Evolutionary conservation across 1,140 invertebrate genomes (phyloP).

Genomic region (Drosophila rufa): DNA sequence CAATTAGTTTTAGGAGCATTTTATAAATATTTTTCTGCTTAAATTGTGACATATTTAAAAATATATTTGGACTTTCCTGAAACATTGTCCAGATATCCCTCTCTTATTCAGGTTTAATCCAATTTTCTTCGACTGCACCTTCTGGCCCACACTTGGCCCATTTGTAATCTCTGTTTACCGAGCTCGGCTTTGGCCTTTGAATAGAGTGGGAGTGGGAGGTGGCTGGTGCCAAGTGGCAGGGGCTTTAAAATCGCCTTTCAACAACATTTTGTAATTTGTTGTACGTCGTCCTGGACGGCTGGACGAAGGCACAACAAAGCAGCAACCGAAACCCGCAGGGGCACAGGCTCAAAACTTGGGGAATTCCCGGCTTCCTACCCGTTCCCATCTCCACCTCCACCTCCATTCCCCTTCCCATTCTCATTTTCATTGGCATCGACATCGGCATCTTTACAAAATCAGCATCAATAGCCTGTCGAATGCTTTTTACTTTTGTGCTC

Average conservation of each 20-base stretch:
- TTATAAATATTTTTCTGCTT: no score
- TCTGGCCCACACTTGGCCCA: slow-evolving; percentile 61
- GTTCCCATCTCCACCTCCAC: not conserved
- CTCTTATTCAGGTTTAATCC: no score
- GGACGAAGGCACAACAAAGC: slow-evolving; percentile 59
- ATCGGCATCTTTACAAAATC: slow-evolving; percentile 77
- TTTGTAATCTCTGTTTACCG: slow-evolving; percentile 79
- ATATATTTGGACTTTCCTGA: no score
- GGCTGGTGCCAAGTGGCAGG: slow-evolving; percentile 40
- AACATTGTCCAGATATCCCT: no score
- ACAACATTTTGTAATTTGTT: slow-evolving; percentile 81
- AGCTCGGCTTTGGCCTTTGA: slow-evolving; percentile 43
- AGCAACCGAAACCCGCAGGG: slow-evolving; percentile 13
- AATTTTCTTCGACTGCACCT: not conserved
- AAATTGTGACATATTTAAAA: no score
- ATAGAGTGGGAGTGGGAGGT: slow-evolving; percentile 8
- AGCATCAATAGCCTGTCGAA: slow-evolving; percentile 81
- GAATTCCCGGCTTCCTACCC: slow-evolving; percentile 15
- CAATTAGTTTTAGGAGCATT: no score
- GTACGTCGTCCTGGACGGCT: slow-evolving; percentile 56
- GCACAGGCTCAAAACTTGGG: slow-evolving; percentile 21
- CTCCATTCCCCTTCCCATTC: slow-evolving; percentile 2
- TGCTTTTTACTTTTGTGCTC: slow-evolving; percentile 65
- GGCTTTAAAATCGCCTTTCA: slow-evolving; percentile 78
- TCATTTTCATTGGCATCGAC: slow-evolving; percentile 40